Evolutionary conservation across 2,888 invertebrate species (phyloP), one percentile per base, ranked within the genome.

Genomic region (Geotrupes spiniger): DNA sequence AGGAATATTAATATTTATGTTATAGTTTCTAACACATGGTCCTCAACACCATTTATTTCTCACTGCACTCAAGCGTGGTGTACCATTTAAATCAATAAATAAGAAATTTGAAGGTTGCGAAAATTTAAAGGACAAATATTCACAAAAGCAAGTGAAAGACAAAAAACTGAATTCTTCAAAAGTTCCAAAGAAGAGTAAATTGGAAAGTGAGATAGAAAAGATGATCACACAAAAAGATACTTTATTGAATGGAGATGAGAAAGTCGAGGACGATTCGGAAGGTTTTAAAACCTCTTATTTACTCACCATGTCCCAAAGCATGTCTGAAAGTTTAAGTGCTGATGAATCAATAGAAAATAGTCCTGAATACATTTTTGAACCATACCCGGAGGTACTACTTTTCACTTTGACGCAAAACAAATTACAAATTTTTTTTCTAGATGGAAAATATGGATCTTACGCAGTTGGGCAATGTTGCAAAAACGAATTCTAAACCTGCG

Each of bases 391-490:
- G 74, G 82, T 82, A 64, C n/a, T n/a, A n/a, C n/a, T 10, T 17
- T 6, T 38, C 15, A 11, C 17, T 38, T 38, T 39, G n/a, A 17
- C 5, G 15, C 12, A 2, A 29, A 5, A 11, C 10, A 25, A 2
- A 14, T 26, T 36, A 31, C n/a, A 11, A 37, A 4, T 14, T 4
- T 36, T 39, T 28, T 42, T 74, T 75, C 50, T 65, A 84, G 84
- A 73, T 87, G 59, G 85, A 82, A 53, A 80, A 83, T 62, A 73
- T 87, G 59, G 80, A 88, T 69, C 70, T 87, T 21, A 82, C 85
- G 0, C 80, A 81, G 58, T 70, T 83, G 1, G 77, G 80, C 54
- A 73, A 75, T 9, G 54, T 61, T 6, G 42, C 47, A 11, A 78
- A 80, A 39, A 82, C 79, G 45, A 62, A 63, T 29, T 8, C 47